These are phyloP conservation scores for Cydia splendana DNA, from an alignment of 1,140 invertebrate species.

Conservation along the genomic window DNA sequence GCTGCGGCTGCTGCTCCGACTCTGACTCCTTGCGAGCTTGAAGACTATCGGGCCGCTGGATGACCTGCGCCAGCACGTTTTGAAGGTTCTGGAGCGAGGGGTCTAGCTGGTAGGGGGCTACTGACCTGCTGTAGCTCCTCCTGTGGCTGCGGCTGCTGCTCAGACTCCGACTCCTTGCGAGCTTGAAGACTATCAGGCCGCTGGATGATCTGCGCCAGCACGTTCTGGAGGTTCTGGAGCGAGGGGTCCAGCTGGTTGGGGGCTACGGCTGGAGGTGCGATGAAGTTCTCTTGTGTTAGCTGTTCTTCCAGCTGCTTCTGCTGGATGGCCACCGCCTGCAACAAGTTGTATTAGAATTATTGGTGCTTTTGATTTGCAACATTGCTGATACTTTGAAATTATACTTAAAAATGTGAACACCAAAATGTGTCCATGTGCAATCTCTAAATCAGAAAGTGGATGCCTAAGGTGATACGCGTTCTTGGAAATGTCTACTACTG, in stretches of 20 bases:
- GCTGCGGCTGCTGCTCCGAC: constrained; percentile 60
- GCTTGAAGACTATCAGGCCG: constrained; percentile 66
- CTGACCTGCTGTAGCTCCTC: constrained; percentile 63
- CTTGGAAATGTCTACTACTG: too few species aligned
- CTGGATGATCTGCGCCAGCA: constrained; percentile 74
- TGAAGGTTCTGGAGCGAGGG: constrained; percentile 76
- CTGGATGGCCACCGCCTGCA: constrained; percentile 65
- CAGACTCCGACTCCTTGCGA: constrained; percentile 73
- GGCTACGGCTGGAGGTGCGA: constrained; percentile 65
- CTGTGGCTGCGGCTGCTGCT: constrained; percentile 54
- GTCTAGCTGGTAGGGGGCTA: constrained; percentile 61
- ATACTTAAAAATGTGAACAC: too few species aligned
- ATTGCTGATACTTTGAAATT: too few species aligned
- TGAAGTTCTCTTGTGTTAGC: constrained; percentile 67
- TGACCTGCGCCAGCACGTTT: constrained; percentile 74
- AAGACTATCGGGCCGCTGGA: constrained; percentile 66
- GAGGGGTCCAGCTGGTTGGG: constrained; percentile 70
- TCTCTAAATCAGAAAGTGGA: too few species aligned
- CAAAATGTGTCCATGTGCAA: too few species aligned
- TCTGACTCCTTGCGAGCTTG: constrained; percentile 73
- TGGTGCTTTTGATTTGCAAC: too few species aligned
- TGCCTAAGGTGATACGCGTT: too few species aligned
- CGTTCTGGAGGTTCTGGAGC: constrained; percentile 74
- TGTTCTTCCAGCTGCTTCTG: constrained; percentile 77
- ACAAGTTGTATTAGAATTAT: background rate